Percentiles rank a stretch among this genome's conserved stretches.
These are phyloP conservation scores for Macaca mulatta DNA, from an alignment of 2,113 vertebrate genomes.

Conservation along the genomic window DNA sequence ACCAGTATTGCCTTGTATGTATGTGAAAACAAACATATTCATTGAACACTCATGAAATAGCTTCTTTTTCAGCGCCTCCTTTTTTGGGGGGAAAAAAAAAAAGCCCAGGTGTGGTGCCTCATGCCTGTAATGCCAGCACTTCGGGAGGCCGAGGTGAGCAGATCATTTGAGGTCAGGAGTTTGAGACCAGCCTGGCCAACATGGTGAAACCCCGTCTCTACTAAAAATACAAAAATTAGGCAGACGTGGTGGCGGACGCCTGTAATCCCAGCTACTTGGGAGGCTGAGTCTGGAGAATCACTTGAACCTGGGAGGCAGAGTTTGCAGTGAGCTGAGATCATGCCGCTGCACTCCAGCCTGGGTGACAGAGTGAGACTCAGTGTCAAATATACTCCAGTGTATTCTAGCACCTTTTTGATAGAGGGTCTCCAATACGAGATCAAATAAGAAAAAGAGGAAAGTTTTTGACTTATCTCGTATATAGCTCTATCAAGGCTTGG, in stretches of 20 bases:
- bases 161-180: no score
- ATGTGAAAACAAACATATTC: conserved; percentile 10
- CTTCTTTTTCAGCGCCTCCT: background rate
- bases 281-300: no score
- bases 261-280: no score
- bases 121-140: no score
- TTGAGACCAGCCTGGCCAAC: no score
- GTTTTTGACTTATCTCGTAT: background rate
- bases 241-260: fast-evolving
- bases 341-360: no score
- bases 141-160: no score
- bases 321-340: no score
- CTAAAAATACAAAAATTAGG: no score
- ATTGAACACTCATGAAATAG: background rate
- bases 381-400: background rate
- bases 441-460: background rate
- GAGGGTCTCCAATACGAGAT: background rate
- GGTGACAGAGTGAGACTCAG: no score
- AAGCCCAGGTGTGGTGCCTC: background rate
- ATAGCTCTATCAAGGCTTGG: background rate
- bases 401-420: background rate
- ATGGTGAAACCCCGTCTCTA: no score
- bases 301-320: no score
- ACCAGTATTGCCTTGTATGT: background rate
- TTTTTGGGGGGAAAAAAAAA: background rate